These are phyloP conservation scores for Acanthornis magna DNA, from an alignment of 2,797 vertebrate species.

Conservation along the genomic window DNA sequence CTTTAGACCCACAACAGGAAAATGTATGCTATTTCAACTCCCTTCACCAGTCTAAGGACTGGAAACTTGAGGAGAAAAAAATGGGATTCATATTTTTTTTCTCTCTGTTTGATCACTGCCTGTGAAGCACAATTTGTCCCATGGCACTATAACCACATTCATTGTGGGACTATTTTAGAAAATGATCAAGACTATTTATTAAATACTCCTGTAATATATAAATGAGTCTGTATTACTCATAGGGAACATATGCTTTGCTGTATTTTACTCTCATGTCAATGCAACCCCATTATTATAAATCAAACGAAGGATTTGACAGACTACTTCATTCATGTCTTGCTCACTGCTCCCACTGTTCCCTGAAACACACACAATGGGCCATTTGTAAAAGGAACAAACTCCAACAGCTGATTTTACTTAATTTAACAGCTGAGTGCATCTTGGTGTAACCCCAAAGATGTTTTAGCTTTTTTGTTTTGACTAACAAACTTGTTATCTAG, in stretches of 20 bases:
- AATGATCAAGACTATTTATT: conserved; percentile 12
- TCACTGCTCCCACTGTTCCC: background rate
- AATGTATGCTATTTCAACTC: background rate
- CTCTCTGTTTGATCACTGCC: background rate
- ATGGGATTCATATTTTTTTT: background rate
- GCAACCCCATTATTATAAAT: conserved; percentile 33
- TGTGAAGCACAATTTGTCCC: background rate
- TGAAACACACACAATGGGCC: background rate
- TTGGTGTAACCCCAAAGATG: background rate
- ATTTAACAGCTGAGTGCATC: background rate
- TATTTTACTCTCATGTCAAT: conserved; percentile 36
- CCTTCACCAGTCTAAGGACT: background rate
- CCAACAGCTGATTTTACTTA: background rate
- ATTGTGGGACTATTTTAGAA: background rate
- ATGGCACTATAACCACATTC: background rate
- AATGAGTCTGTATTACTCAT: conserved; percentile 26
- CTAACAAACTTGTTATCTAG: background rate
- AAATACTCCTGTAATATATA: background rate
- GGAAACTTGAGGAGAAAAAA: background rate
- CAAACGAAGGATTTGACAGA: background rate
- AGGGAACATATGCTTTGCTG: conserved; percentile 8
- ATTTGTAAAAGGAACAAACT: background rate
- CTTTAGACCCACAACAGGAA: background rate
- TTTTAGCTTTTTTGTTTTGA: background rate
- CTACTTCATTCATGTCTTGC: background rate